Percentiles rank a stretch among this genome's conserved stretches.
Conservation (phyloP, 2,888 invertebrate species). For the Chouioia cunea region DNA sequence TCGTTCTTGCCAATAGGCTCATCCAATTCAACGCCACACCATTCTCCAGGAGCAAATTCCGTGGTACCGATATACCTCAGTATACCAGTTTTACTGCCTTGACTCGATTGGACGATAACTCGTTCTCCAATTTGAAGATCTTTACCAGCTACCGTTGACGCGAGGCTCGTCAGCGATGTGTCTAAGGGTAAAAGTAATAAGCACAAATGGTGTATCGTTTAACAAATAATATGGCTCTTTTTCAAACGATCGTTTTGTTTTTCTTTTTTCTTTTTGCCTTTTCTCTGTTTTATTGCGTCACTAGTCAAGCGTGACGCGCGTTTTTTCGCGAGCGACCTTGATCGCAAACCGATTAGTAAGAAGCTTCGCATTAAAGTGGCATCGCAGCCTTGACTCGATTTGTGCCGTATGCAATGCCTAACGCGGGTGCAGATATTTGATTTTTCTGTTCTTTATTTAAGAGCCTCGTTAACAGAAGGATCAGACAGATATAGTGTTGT, state of each 20-base stretch:
- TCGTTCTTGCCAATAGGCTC: constrained; percentile 96
- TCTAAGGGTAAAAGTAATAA: constrained; percentile 58
- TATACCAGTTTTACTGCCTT: constrained; percentile 90
- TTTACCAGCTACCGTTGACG: constrained; percentile 66
- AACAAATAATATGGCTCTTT: background rate
- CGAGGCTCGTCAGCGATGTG: constrained; percentile 70
- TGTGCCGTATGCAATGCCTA: too few relatives aligned
- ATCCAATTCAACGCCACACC: constrained; percentile 97
- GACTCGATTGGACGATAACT: constrained; percentile 88
- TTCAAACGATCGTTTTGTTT: too few relatives aligned
- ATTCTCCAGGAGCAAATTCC: constrained; percentile 92
- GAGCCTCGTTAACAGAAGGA: too few relatives aligned
- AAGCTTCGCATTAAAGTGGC: constrained; percentile 29
- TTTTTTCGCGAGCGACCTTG: too few relatives aligned
- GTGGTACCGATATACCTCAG: constrained; percentile 88
- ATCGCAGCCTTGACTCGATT: constrained; percentile 25
- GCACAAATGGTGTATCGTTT: background rate
- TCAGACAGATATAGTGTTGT: too few relatives aligned
- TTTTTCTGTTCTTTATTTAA: too few relatives aligned
- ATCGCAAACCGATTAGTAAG: constrained; percentile 25
- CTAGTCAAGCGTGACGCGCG: too few relatives aligned
- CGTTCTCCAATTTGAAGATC: constrained; percentile 89
- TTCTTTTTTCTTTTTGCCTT: too few relatives aligned
- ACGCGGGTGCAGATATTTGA: too few relatives aligned
- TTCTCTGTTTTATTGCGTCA: too few relatives aligned